A percentile compares a stretch with the other conserved stretches of the same genome.
These are phyloP conservation scores for Epirrita christyi DNA, from an alignment of 2,888 invertebrate species.

Conservation along the genomic window DNA sequence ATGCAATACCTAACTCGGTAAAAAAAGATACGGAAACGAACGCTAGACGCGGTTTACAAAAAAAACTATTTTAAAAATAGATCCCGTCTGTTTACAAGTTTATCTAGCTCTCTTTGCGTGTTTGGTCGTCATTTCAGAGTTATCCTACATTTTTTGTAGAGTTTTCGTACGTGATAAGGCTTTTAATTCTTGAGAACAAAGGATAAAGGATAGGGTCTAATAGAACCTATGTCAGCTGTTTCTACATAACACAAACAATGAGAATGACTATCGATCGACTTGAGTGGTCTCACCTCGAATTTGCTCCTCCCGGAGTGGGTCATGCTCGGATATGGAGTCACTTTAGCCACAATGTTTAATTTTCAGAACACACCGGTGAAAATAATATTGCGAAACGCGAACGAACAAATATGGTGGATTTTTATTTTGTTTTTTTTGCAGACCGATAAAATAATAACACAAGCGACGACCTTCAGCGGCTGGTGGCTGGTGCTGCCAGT, in stretches of 20 bases:
- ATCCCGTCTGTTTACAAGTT: constrained; percentile 40
- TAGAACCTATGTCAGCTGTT: constrained; percentile 83
- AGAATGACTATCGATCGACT: constrained; percentile 41
- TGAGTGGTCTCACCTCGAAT: constrained; percentile 84
- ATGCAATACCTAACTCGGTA: constrained; percentile 31
- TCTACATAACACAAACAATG: constrained; percentile 81
- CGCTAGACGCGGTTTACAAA: constrained; percentile 21
- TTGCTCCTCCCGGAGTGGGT: constrained; percentile 87
- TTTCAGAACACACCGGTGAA: constrained; percentile 44
- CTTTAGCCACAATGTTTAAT: constrained; percentile 79
- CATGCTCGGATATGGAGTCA: constrained; percentile 83
- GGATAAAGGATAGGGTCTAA: constrained; percentile 30
- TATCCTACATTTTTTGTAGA: constrained; percentile 3
- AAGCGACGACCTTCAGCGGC: constrained; percentile 41
- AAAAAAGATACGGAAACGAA: constrained; percentile 1
- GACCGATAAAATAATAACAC: constrained; percentile 24
- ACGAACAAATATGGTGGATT: constrained; percentile 63
- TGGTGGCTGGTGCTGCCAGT: constrained; percentile 46
- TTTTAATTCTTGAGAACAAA: constrained; percentile 26
- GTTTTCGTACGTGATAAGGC: constrained; percentile 2
- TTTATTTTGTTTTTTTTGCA: constrained; percentile 56
- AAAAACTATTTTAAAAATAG: constrained; percentile 54
- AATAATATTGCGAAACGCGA: constrained; percentile 48
- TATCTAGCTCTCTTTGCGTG: background rate
- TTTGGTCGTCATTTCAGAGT: constrained; percentile 1